phyloP scores from a whole-genome alignment of 2,797 vertebrate species.

The Labroides dimidiatus region DNA sequence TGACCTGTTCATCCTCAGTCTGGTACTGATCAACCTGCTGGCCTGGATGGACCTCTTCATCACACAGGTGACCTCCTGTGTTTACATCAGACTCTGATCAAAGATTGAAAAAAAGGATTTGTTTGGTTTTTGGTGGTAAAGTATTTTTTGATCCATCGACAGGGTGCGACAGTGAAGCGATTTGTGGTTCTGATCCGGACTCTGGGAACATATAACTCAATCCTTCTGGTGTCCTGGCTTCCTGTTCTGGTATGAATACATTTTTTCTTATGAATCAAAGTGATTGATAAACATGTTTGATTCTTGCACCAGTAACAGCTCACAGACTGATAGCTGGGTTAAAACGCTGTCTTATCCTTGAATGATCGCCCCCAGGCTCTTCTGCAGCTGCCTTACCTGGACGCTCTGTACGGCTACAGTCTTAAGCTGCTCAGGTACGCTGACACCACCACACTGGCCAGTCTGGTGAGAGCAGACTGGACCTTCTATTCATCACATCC shows the following conservation, averaged over 20 bases:
- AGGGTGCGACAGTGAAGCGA: slow-evolving; percentile 96
- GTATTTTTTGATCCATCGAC: slow-evolving; percentile 39
- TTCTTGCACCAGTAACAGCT: no score
- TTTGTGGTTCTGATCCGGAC: slow-evolving; percentile 99
- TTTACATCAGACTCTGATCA: background rate
- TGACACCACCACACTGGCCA: slow-evolving; percentile 94
- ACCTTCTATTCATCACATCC: slow-evolving; percentile 98
- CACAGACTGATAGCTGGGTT: background rate
- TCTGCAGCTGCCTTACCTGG: slow-evolving; percentile 94
- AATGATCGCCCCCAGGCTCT: slow-evolving; percentile 74
- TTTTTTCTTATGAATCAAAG: background rate
- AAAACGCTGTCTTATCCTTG: background rate
- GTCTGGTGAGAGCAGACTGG: slow-evolving; percentile 96
- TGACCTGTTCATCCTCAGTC: slow-evolving; percentile 95
- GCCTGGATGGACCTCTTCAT: slow-evolving; percentile 99
- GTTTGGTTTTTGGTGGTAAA: background rate
- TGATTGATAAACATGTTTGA: background rate
- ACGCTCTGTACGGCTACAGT: slow-evolving; percentile 94
- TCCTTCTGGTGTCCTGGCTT: slow-evolving; percentile 97
- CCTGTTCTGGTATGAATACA: slow-evolving; percentile 86
- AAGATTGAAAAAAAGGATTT: background rate
- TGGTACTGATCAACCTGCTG: slow-evolving; percentile 96
- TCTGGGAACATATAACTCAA: slow-evolving; percentile 97
- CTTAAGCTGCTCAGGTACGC: slow-evolving; percentile 95
- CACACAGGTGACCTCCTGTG: slow-evolving; percentile 78